Percentiles rank a stretch among this genome's conserved stretches.
These are phyloP conservation scores for Sciaenops ocellatus DNA, from an alignment of 2,797 vertebrate species.

Conservation along the genomic window DNA sequence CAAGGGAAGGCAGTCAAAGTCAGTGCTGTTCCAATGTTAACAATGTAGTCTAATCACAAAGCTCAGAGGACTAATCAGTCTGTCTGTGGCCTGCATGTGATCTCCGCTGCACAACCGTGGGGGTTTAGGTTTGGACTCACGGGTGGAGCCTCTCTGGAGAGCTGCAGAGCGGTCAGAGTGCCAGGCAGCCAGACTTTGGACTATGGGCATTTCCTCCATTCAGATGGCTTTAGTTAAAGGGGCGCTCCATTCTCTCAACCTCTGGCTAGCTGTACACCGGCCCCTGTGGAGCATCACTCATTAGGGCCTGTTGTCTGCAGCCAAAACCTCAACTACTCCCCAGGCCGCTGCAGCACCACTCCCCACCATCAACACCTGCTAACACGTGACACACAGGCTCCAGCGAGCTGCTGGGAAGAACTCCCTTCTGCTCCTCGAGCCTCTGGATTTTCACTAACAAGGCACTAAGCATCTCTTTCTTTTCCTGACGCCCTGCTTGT, in stretches of 20 bases:
- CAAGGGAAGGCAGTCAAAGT: conserved; percentile 43
- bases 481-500: conserved; percentile 31
- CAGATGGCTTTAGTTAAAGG: conserved; percentile 65
- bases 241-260: conserved; percentile 47
- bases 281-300: conserved; percentile 70
- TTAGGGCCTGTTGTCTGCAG: conserved; percentile 53
- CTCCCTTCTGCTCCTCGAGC: conserved; percentile 27
- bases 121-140: conserved; percentile 15
- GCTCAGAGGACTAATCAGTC: conserved; percentile 77
- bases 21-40: conserved; percentile 64
- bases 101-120: conserved; percentile 13
- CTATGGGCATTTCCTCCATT: conserved; percentile 60
- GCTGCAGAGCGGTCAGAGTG: conserved; percentile 36
- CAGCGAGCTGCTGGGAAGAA: conserved; percentile 29
- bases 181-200: conserved; percentile 60
- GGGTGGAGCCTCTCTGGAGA: conserved; percentile 43
- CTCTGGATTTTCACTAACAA: conserved; percentile 55
- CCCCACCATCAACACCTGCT: conserved; percentile 77
- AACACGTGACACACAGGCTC: conserved; percentile 62
- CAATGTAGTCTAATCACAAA: conserved; percentile 71
- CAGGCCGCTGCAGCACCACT: conserved; percentile 51
- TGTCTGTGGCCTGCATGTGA: conserved; percentile 66
- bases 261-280: conserved; percentile 47
- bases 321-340: conserved; percentile 64
- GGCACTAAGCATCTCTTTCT: conserved; percentile 51